Evolutionary conservation across 2,797 vertebrate species (phyloP).

Genomic region (Artibeus lituratus): DNA sequence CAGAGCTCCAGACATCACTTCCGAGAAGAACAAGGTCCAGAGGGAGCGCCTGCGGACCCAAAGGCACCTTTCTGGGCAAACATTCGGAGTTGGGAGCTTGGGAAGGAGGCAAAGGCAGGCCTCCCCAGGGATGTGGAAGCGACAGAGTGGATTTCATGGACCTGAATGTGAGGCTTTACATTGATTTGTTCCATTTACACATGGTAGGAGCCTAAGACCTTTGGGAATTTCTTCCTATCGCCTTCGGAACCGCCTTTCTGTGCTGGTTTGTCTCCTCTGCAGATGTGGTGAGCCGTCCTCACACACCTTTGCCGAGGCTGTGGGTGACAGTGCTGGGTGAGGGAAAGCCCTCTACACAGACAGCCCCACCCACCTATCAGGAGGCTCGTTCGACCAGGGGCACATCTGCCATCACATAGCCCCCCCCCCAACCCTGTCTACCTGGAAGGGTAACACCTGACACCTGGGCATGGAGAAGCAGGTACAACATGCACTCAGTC

Average conservation of each 20-base stretch:
- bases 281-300: background rate
- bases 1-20: background rate
- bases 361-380: background rate
- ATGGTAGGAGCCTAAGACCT: background rate
- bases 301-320: background rate
- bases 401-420: background rate
- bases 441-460: background rate
- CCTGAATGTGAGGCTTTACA: background rate
- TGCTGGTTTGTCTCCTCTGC: background rate
- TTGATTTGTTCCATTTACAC: accelerated
- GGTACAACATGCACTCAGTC: background rate
- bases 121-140: background rate
- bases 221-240: background rate
- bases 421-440: too few species aligned
- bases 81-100: background rate
- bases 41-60: background rate
- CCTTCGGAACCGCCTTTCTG: background rate
- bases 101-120: background rate
- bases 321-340: background rate
- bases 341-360: background rate
- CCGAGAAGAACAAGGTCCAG: background rate
- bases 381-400: background rate
- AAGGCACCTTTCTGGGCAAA: background rate
- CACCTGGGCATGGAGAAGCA: background rate
- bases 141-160: accelerated